Evolutionary conservation across 1,140 invertebrate species (phyloP), one percentile per base, ranked within the genome.

Genomic region (Neodiprion lecontei): DNA sequence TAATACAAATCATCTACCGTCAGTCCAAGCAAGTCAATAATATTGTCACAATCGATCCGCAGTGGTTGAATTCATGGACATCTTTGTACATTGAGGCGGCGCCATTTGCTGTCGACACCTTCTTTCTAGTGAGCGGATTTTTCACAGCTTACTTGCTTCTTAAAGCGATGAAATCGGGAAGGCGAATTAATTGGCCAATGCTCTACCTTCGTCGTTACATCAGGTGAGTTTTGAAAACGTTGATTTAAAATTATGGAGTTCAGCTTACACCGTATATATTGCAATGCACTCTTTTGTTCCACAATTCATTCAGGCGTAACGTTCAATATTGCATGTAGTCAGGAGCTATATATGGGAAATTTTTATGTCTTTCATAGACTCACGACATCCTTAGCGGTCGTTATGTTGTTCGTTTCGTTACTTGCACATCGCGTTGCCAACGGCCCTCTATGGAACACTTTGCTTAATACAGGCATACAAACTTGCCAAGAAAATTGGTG

Each of bases 381-480:
- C 76, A 92, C 92, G 0, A 91, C 92, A 0, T 83, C 91, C 7
- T 87, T 92, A 50, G 91, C 90, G 40, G 85, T 90, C 0, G 84
- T 90, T 0, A 80, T 92, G 8, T 83, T 92, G 14, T 85, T 92
- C 4, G 89, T 90, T 75, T 87, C 89, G 14, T 89, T 90, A 1
- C 77, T 91, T 4, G 86, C 90, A 17, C 86, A 88, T 70, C 91
- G 91, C 74, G 77, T 92, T 9, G 88, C 89, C 1, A 87, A 89
- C 61, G 92, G 93, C 5, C 92, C 93, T 8, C 83, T 88, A 70
- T 93, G 91, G 92, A 21, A 21, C 17, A 81, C 79, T 10, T 11
- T 53, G 10, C 10, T 53, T 1, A n/a, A 10, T 53, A 53, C 10
- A 11, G 50, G 10, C 10, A n/a, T 53, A 11, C 10, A 79, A 12